Evolutionary conservation across 2,797 vertebrate species (phyloP).

Genomic region (Phaenicophaeus curvirostris): DNA sequence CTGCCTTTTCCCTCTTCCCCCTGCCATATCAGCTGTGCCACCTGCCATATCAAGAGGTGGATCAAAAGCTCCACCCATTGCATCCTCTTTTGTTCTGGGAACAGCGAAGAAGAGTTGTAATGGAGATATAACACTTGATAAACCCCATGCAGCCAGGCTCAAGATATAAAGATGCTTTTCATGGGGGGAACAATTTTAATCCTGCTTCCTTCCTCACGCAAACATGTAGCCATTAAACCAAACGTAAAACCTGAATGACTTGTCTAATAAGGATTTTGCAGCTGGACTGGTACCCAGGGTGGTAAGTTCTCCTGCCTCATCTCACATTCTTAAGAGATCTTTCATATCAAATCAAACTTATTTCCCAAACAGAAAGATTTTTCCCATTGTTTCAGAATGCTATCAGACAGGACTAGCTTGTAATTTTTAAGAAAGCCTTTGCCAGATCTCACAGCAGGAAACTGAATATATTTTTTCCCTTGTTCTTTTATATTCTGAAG

Average conservation of each 20-base stretch:
- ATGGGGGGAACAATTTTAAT: background rate
- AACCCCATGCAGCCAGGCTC: background rate
- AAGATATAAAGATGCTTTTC: constrained; percentile 13
- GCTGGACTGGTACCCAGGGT: background rate
- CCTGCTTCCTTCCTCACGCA: background rate
- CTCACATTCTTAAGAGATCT: background rate
- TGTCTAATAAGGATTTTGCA: constrained; percentile 13
- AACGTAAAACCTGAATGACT: background rate
- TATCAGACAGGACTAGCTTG: constrained; percentile 35
- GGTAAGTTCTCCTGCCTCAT: background rate
- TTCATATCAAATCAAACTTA: background rate
- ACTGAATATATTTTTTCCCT: constrained; percentile 27
- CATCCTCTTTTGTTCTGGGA: constrained; percentile 46
- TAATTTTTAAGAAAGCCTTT: constrained; percentile 60
- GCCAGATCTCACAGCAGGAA: constrained; percentile 55
- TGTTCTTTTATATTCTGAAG: constrained; percentile 24
- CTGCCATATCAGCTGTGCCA: background rate
- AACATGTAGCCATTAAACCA: background rate
- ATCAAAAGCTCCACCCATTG: constrained; percentile 56
- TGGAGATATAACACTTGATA: constrained; percentile 29
- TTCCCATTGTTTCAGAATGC: constrained; percentile 53
- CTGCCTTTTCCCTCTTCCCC: background rate
- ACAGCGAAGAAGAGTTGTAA: constrained; percentile 8
- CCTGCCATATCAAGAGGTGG: constrained; percentile 50
- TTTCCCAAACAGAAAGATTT: constrained; percentile 55